Evolutionary conservation across 2,888 invertebrate genomes (phyloP).

Genomic region (Diplazon laetatorius): DNA sequence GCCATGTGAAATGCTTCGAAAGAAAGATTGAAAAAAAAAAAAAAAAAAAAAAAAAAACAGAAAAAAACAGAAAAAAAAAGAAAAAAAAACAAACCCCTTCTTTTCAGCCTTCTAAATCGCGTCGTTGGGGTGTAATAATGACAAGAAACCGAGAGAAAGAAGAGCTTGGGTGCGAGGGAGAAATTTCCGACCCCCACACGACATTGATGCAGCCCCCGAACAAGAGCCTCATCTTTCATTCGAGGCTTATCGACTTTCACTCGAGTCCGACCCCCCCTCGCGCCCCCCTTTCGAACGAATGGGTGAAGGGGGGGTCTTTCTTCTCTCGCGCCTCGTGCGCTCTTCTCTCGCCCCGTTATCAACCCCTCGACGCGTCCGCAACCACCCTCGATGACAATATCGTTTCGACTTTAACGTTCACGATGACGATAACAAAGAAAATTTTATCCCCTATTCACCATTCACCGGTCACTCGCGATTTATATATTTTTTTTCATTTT

Average conservation of each 20-base stretch:
- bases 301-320: too few relatives aligned
- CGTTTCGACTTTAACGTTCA: conserved; percentile 42
- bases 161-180: too few relatives aligned
- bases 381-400: conserved; percentile 35
- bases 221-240: conserved; percentile 65
- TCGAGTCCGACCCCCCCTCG: conserved; percentile 62
- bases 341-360: conserved; percentile 57
- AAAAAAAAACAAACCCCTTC: too few relatives aligned
- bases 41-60: too few relatives aligned
- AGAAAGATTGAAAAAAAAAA: too few relatives aligned
- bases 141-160: not conserved
- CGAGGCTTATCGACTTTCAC: conserved; percentile 67
- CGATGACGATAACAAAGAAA: conserved; percentile 42
- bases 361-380: conserved; percentile 53
- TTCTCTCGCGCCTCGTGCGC: conserved; percentile 32
- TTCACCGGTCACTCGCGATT: conserved; percentile 23
- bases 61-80: too few relatives aligned
- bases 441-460: conserved; percentile 6
- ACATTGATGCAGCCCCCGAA: conserved; percentile 60
- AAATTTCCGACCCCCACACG: not conserved
- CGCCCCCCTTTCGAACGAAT: too few relatives aligned
- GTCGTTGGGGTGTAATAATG: conserved; percentile 34
- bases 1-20: conserved; percentile 17
- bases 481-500: not conserved
- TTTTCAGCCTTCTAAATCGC: conserved; percentile 47